Evolutionary conservation across 1,140 invertebrate genomes (phyloP).

Genomic region (Atta texana): DNA sequence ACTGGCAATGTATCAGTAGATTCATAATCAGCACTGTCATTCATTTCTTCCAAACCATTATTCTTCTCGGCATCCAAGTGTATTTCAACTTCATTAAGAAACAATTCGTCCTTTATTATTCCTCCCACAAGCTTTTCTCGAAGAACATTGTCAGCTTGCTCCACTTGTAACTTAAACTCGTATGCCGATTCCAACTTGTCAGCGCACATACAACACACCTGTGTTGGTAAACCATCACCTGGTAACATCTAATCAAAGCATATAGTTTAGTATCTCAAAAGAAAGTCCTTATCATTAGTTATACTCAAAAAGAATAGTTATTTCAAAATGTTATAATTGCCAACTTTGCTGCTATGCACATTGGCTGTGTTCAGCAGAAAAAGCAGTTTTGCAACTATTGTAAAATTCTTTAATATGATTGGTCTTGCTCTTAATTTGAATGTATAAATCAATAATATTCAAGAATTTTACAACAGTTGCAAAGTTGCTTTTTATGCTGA

Average conservation of each 20-base stretch:
- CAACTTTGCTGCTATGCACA: not conserved
- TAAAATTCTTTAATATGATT: no score
- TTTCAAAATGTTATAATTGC: not conserved
- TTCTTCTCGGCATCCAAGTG: constrained; percentile 78
- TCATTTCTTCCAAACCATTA: constrained; percentile 69
- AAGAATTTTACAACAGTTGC: no score
- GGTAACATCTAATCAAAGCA: constrained; percentile 83
- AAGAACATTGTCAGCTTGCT: constrained; percentile 87
- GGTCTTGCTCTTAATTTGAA: no score
- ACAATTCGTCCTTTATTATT: constrained; percentile 83
- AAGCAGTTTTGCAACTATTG: no score
- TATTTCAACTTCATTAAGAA: constrained; percentile 84
- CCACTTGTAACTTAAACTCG: constrained; percentile 89
- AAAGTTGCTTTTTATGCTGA: no score
- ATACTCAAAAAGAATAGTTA: not conserved
- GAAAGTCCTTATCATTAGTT: not conserved
- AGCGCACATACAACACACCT: constrained; percentile 88
- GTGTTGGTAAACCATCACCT: constrained; percentile 89
- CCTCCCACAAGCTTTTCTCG: constrained; percentile 85
- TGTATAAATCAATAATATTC: no score
- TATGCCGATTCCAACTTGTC: constrained; percentile 88
- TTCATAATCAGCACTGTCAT: constrained; percentile 75
- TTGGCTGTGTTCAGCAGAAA: no score
- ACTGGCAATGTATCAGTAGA: constrained; percentile 61
- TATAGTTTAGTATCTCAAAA: not conserved